Percentiles rank a stretch among this genome's conserved stretches.
Evolutionary conservation across 2,113 vertebrate genomes (phyloP).

Genomic region (Labrus mixtus): DNA sequence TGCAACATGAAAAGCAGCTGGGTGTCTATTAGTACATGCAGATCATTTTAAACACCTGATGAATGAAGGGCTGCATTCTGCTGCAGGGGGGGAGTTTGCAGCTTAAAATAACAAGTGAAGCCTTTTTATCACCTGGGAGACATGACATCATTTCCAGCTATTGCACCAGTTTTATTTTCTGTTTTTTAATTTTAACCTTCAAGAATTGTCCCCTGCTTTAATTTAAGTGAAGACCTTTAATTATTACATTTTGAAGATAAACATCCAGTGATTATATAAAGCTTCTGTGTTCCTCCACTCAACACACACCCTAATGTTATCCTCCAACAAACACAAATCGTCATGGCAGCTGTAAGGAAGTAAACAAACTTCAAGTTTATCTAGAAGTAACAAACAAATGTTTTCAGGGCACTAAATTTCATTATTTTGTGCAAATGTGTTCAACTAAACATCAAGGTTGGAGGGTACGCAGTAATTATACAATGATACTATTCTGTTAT

Average conservation of each 20-base stretch:
- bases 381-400: constrained; percentile 26
- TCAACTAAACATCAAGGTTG: constrained; percentile 22
- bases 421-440: constrained; percentile 52
- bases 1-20: constrained; percentile 22
- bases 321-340: neutral
- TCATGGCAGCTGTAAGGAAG: neutral
- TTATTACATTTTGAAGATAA: constrained; percentile 7
- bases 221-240: constrained; percentile 14
- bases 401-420: constrained; percentile 33
- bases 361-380: neutral
- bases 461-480: constrained; percentile 38
- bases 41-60: neutral
- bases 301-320: neutral
- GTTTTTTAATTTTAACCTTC: neutral
- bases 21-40: neutral
- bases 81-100: neutral
- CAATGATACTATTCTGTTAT: constrained; percentile 2
- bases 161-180: constrained; percentile 13
- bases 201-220: constrained; percentile 10
- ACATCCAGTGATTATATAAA: constrained; percentile 1
- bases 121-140: constrained; percentile 12
- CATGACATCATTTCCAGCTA: constrained; percentile 7
- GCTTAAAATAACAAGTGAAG: constrained; percentile 1
- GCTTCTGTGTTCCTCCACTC: neutral
- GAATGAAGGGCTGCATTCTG: constrained; percentile 8